Evolutionary conservation across 1,140 invertebrate genomes (phyloP), one percentile per base, ranked within the genome.

Genomic region (Atta cephalotes): DNA sequence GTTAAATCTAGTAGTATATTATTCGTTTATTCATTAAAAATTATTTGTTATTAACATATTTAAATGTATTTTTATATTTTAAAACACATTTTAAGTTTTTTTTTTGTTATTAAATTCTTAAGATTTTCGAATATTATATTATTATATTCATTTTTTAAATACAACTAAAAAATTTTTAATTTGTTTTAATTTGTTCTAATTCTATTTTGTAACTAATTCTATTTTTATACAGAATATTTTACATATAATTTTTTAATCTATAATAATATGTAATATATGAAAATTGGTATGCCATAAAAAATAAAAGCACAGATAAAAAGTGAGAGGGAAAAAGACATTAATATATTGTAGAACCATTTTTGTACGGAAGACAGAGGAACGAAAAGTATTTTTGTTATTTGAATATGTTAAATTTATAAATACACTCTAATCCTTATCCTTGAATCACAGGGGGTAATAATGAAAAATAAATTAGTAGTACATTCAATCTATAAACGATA

Each of bases 371-470:
- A 90, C 70, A 84, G 68, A 90, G 66, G 87, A 86, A 39, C 66
- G 82, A 92, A 91, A 87, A 92, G 91, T 92, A 92, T 91, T 92
- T 91, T 92, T 86, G 39, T 94, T 93, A 93, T 92, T 93, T 95
- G 93, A 28, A 86, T 62, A 71, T 14, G 18, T 68, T 58, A 72
- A 72, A 82, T 58, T 72, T n/a, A 14, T 16, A n/a, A 14, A n/a
- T 39, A 66, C 21, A 3, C 18, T 18, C 5, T n/a, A 71, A 31
- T 21, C n/a, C 58, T 58, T 16, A 72, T 0, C 51, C 49, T 71
- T 21, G 31, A 80, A 60, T 45, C 25, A 35, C 65, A 60, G 18
- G 31, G 25, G 49, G 18, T 45, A 45, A 56, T 81, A 2, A 51
- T 45, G 49, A 16, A 60, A 16, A 28, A 81, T 45, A 5, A 71